Conservation (phyloP, 2,797 vertebrate genomes). For the Notolepis coatsorum region DNA sequence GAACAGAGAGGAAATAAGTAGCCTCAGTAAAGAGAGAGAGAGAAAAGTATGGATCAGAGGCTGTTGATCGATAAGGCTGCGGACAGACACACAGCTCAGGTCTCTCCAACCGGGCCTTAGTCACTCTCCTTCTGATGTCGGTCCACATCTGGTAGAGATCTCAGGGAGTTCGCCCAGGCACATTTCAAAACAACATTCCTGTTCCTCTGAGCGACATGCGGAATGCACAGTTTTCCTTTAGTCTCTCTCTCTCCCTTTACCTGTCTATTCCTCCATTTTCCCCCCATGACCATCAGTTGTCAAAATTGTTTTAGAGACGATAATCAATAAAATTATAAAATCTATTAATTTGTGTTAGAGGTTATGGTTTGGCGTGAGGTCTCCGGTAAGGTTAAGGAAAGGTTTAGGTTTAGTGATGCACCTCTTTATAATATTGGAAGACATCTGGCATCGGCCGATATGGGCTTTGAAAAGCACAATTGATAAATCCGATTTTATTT, state of each 20-base stretch:
- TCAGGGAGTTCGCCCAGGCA: conserved; percentile 46
- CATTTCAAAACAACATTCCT: conserved; percentile 34
- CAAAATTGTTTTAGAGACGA: no score
- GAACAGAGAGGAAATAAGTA: background rate
- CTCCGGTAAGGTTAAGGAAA: no score
- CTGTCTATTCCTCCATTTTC: background rate
- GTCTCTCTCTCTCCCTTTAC: conserved; percentile 3
- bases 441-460: no score
- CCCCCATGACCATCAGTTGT: no score
- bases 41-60: conserved; percentile 50
- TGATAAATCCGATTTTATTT: no score
- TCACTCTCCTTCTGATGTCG: conserved; percentile 34
- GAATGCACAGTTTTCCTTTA: conserved; percentile 12
- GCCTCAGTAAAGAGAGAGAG: conserved; percentile 5
- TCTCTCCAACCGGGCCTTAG: conserved; percentile 38
- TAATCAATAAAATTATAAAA: no score
- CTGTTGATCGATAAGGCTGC: conserved; percentile 70
- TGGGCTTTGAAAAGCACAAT: no score
- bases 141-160: conserved; percentile 49
- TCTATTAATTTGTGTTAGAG: no score
- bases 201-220: conserved; percentile 28
- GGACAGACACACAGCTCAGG: conserved; percentile 48
- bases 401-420: no score
- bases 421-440: no score
- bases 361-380: no score